Evolutionary conservation across 2,888 invertebrate genomes (phyloP), one percentile per base, ranked within the genome.

Genomic region (Drosophila infuscata): DNA sequence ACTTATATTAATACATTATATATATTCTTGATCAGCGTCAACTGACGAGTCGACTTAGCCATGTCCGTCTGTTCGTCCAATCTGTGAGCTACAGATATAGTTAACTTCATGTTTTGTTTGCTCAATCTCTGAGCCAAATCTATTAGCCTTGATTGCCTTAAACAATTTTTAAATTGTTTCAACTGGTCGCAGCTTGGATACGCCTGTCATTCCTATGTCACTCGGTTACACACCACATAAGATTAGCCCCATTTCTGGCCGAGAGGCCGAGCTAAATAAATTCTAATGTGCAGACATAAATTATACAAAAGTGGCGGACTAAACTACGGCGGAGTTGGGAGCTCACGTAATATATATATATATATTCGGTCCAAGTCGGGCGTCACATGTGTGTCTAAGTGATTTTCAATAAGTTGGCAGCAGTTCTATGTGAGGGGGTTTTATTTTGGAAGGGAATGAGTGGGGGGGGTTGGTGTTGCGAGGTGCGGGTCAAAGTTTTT

Each of bases 321-420:
- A 12, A 49, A n/a, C 30, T 49, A 6, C 12, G 67, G 35, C 63
- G 65, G 59, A 38, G 15, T 38, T 41, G 30, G 70, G 53, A 57
- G 75, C 85, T 79, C 89, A 87, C 87, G 85, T 84, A 87, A 72
- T 65, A 67, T 76, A 38, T 62, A 72, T 65, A 67, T 76, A 38
- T 62, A 56, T 49, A 29, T 49, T 41, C 59, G 46, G n/a, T 36
- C 43, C 46, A 54, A 52, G 56, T 56, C 52, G 51, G 41, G 78
- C 79, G 86, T 78, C 87, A 87, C 87, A 87, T 87, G 87, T 87
- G 87, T 83, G 86, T 85, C 88, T 89, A 87, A 87, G 90, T 87
- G 87, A 89, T 87, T 87, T 87, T 89, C 90, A 88, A 88, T 88
- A 88, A 89, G 86, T 88, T 88, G 77, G 70, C 60, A 70, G 66